Evolutionary conservation across 2,888 invertebrate genomes (phyloP).

Genomic region (Phasia obesa): DNA sequence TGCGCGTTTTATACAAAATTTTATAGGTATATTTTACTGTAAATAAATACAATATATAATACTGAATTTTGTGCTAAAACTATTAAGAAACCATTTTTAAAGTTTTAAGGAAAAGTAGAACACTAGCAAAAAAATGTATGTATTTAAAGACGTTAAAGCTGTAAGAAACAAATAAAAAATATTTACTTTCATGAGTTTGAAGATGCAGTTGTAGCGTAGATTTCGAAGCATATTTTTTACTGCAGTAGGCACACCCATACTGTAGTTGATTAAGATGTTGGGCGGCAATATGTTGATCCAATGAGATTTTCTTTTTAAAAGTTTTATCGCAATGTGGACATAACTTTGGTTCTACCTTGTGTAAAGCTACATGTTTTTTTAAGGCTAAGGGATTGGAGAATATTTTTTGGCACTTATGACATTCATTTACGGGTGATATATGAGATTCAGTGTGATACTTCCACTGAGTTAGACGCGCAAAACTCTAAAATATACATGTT

Average conservation of each 20-base stretch:
- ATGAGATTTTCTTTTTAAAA: constrained; percentile 85
- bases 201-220: constrained; percentile 88
- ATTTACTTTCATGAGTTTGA: constrained; percentile 77
- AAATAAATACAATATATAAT: too few species aligned
- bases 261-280: constrained; percentile 86
- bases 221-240: constrained; percentile 84
- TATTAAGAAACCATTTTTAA: too few species aligned
- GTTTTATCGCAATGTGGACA: constrained; percentile 86
- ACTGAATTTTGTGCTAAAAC: too few species aligned
- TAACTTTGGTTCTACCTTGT: constrained; percentile 82
- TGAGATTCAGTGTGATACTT: constrained; percentile 89
- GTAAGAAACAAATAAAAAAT: too few species aligned
- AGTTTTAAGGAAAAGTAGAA: too few species aligned
- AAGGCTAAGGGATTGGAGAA: constrained; percentile 88
- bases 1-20: too few species aligned
- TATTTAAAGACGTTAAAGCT: too few species aligned
- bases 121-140: too few species aligned
- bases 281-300: constrained; percentile 85
- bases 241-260: constrained; percentile 84
- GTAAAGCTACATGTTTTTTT: constrained; percentile 87
- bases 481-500: constrained; percentile 82
- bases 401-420: constrained; percentile 84
- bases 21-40: too few species aligned
- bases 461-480: constrained; percentile 88
- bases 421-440: constrained; percentile 71